Evolutionary conservation across 2,113 vertebrate species (phyloP).

Genomic region (Nothobranchius kuhntae): DNA sequence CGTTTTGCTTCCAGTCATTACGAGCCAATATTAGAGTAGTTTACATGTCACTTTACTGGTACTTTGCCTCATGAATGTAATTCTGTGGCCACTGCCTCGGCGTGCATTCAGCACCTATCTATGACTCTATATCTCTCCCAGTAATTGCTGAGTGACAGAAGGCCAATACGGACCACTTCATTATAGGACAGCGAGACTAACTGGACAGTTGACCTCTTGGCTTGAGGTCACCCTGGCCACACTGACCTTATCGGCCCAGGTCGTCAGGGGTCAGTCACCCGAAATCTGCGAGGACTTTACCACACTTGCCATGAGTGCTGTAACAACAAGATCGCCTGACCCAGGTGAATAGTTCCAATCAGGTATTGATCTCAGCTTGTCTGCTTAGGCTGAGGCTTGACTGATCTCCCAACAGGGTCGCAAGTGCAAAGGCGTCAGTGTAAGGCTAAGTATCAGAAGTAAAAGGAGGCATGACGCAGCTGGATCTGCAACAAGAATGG

Average conservation of each 20-base stretch:
- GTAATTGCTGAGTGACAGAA: conserved; percentile 92
- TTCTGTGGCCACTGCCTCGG: conserved; percentile 78
- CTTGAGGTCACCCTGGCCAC: conserved; percentile 81
- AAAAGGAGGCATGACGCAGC: conserved; percentile 42
- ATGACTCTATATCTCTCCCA: conserved; percentile 73
- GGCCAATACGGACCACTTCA: conserved; percentile 95
- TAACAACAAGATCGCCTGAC: conserved; percentile 62
- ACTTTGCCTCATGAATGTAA: conserved; percentile 73
- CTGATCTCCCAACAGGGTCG: conserved; percentile 65
- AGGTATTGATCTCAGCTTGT: conserved; percentile 74
- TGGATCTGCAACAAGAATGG: conserved; percentile 27
- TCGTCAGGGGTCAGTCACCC: conserved; percentile 86
- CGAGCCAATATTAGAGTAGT: conserved; percentile 74
- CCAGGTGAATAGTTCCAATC: conserved; percentile 61
- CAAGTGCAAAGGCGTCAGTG: conserved; percentile 53
- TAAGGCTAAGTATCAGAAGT: conserved; percentile 62
- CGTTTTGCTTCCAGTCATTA: conserved; percentile 69
- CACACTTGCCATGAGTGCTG: conserved; percentile 51
- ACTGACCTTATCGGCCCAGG: conserved; percentile 82
- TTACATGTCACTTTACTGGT: conserved; percentile 77
- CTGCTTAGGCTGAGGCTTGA: conserved; percentile 61
- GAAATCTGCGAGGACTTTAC: conserved; percentile 77
- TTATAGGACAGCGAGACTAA: conserved; percentile 85
- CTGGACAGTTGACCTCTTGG: conserved; percentile 77
- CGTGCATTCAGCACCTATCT: conserved; percentile 83